Percentiles rank a stretch among this genome's conserved stretches.
Conservation (phyloP, 2,888 invertebrate genomes). For the Pyrrhia umbra region DNA sequence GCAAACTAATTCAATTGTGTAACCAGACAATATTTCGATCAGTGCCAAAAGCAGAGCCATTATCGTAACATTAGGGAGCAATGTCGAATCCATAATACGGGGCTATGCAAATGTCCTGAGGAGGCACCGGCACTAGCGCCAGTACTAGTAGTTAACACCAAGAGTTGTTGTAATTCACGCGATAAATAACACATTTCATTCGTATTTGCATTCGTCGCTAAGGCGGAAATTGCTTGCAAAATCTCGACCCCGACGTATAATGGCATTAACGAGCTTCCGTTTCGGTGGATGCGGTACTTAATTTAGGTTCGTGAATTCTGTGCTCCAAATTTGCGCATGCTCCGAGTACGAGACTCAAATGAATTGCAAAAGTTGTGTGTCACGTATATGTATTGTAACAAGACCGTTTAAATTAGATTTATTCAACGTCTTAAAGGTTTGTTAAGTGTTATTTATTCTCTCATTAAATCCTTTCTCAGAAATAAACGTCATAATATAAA, state of each 20-base stretch:
- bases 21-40: conserved; percentile 7
- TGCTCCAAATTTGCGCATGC: neutral
- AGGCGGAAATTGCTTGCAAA: conserved; percentile 87
- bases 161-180: conserved; percentile 80
- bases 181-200: conserved; percentile 87
- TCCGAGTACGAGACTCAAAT: neutral
- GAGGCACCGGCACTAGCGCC: conserved; percentile 51
- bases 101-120: conserved; percentile 64
- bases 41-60: conserved; percentile 40
- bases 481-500: neutral
- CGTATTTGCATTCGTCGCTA: conserved; percentile 85
- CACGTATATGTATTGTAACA: neutral
- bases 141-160: conserved; percentile 71
- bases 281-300: conserved; percentile 69
- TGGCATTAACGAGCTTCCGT: conserved; percentile 63
- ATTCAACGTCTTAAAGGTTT: neutral
- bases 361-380: conserved; percentile 1
- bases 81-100: conserved; percentile 64
- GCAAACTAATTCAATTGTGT: conserved; percentile 8
- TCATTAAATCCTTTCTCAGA: neutral
- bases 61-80: conserved; percentile 54
- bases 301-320: conserved; percentile 19
- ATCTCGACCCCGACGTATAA: conserved; percentile 77
- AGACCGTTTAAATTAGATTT: neutral
- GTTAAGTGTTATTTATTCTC: neutral